Evolutionary conservation across 2,113 vertebrate species (phyloP), one percentile per base, ranked within the genome.

Genomic region (Lathamus discolor): DNA sequence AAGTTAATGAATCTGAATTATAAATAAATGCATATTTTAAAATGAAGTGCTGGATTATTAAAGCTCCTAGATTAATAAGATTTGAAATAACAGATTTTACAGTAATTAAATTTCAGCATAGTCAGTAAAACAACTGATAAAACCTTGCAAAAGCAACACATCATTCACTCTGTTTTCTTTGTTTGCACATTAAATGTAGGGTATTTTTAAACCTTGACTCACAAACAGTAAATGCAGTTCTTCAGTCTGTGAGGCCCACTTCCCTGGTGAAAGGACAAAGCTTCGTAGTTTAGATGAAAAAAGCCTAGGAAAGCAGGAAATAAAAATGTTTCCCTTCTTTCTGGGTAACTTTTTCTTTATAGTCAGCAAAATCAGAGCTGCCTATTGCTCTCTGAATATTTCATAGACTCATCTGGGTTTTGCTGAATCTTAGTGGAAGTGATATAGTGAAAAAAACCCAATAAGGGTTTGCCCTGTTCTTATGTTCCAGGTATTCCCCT

Each of bases 31-130:
- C 0, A 19, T 1, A 28, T 64, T 94, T 93, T 83, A 17, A 64
- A 72, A 88, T 16, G 5, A 16, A 28, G 13, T 78, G 3, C 6
- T 85, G 41, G 11, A 46, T 78, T 85, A 61, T 88, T 91, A 91
- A 62, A 80, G 5, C 31, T 88, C 82, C 41, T 76, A 90, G 43
- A 92, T 82, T 90, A 95, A 95, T 82, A 78, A 95, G 35, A 94
- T 37, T 85, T 92, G 57, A 95, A 94, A 83, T 86, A 95, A 82
- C 17, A 95, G 44, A 77, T 94, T 96, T 97, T 93, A 51, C 80
- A 67, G 48, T 35, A 96, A 80, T 80, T 94, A 96, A 54, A 92
- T 96, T 94, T 67, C 35, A 92, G 48, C 75, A 52, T 48, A 63
- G 39, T 96, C 78, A 95, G n/a, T 95, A 96, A 75, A 59, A 83